Evolutionary conservation across 1,140 invertebrate species (phyloP).

Genomic region (Sogatella furcifera): DNA sequence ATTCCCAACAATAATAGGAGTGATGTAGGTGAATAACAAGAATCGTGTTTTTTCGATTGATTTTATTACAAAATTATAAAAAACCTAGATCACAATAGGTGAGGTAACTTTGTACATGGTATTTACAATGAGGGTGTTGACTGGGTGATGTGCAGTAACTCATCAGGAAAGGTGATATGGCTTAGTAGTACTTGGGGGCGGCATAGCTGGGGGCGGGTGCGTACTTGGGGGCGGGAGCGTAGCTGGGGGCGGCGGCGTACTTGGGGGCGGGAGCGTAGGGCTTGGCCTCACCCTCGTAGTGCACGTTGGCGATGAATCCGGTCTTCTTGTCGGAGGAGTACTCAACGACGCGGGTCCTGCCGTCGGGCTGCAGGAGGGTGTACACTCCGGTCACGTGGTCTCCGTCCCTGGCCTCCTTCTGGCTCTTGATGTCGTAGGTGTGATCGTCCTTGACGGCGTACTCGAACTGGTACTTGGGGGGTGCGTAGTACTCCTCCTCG

Average conservation of each 20-base stretch:
- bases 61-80: too few relatives aligned
- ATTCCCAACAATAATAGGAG: too few relatives aligned
- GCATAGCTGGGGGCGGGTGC: too few relatives aligned
- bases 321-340: conserved; percentile 35
- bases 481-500: conserved; percentile 18
- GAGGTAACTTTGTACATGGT: too few relatives aligned
- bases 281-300: conserved; percentile 26
- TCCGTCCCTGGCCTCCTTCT: conserved; percentile 36
- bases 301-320: conserved; percentile 22
- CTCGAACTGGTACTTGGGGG: conserved; percentile 36
- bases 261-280: conserved; percentile 14
- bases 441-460: conserved; percentile 38
- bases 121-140: too few relatives aligned
- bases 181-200: background rate
- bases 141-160: background rate
- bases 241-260: background rate
- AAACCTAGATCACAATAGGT: too few relatives aligned
- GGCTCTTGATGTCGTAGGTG: conserved; percentile 39
- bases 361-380: conserved; percentile 24
- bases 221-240: background rate
- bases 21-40: too few relatives aligned
- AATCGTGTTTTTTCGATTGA: too few relatives aligned
- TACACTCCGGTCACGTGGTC: conserved; percentile 38
- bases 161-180: background rate
- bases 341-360: conserved; percentile 39